A percentile compares a stretch with the other conserved stretches of the same genome.
Evolutionary conservation across 2,113 vertebrate species (phyloP).

Genomic region (Gracilinanus agilis): DNA sequence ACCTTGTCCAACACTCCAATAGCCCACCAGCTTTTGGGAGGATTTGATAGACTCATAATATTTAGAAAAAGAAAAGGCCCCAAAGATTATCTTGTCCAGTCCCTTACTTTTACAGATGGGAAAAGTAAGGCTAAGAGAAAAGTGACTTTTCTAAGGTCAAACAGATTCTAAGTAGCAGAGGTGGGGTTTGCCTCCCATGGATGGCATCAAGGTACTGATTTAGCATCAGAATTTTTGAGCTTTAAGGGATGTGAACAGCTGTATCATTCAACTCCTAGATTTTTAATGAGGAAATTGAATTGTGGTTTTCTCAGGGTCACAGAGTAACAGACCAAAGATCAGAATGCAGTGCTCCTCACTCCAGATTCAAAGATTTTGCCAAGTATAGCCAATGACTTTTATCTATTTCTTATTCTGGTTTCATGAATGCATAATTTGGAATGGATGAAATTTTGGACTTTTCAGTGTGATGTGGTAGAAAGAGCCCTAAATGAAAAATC

Average conservation of each 20-base stretch:
- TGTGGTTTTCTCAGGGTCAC: background rate
- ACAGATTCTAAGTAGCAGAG: background rate
- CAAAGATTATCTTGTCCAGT: background rate
- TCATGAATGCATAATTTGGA: background rate
- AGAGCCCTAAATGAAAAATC: background rate
- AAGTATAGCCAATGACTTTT: background rate
- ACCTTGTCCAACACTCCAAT: background rate
- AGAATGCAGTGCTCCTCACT: background rate
- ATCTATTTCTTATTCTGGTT: background rate
- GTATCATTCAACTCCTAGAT: background rate
- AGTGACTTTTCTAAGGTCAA: background rate
- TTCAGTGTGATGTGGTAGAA: background rate
- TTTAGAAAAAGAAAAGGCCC: background rate
- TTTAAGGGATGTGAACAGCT: background rate
- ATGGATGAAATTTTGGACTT: background rate
- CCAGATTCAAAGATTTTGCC: background rate
- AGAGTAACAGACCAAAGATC: background rate
- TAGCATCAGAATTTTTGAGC: background rate
- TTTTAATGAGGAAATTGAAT: background rate
- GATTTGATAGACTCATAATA: background rate
- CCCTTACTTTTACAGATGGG: background rate
- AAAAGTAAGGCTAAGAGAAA: background rate
- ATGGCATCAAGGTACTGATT: background rate
- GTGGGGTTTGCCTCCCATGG: background rate
- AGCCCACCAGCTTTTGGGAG: background rate